A percentile compares a stretch with the other conserved stretches of the same genome.
These are phyloP conservation scores for Actinia tenebrosa DNA, from an alignment of 64 coral and sea anemone genomes.

Conservation along the genomic window DNA sequence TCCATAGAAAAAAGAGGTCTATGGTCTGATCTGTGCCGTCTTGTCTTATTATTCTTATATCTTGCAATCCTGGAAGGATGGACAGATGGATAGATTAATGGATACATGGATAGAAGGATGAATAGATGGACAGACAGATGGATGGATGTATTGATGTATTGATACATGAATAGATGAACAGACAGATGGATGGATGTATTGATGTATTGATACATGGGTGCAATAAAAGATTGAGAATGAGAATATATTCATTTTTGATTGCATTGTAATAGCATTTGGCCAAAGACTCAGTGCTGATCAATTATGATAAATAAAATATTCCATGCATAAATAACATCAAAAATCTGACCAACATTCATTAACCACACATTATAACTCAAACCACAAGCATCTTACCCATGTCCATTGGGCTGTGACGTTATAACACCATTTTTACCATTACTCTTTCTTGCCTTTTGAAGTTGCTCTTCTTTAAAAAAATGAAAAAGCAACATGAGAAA, in stretches of 20 bases:
- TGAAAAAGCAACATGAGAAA: neutral
- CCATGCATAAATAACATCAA: no score
- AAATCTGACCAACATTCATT: neutral
- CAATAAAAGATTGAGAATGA: no score
- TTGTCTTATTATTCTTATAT: slow-evolving; percentile 13
- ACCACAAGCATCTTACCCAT: slow-evolving; percentile 4
- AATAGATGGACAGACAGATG: neutral
- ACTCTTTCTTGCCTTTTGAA: slow-evolving; percentile 48
- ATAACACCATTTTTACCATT: slow-evolving; percentile 21
- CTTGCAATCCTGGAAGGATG: slow-evolving; percentile 11
- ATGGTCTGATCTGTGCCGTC: slow-evolving; percentile 7
- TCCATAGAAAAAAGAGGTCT: slow-evolving; percentile 16
- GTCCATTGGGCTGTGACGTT: slow-evolving; percentile 26
- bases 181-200: no score
- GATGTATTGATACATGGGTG: no score
- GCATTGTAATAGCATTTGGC: no score
- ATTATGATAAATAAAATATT: no score
- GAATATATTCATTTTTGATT: no score
- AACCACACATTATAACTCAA: neutral
- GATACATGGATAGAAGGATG: neutral
- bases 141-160: no score
- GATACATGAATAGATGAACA: neutral
- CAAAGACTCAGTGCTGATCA: no score
- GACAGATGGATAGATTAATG: no score
- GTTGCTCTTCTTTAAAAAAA: slow-evolving; percentile 37